These are phyloP conservation scores for Leptinotarsa rubiginosa DNA, from an alignment of 2,888 invertebrate species.

Conservation along the genomic window DNA sequence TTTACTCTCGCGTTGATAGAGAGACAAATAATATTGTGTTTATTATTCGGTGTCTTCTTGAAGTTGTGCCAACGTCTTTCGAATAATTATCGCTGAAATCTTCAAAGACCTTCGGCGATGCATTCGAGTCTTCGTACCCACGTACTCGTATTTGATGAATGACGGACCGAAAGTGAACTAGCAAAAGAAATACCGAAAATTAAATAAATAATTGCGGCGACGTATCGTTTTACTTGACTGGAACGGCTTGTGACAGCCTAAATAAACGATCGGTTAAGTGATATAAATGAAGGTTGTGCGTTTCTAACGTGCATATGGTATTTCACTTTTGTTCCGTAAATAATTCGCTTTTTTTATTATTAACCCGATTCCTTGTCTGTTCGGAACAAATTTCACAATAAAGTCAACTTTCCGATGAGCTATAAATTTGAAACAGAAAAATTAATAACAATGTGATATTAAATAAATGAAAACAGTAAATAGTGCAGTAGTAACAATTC, in stretches of 20 bases:
- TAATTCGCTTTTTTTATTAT: no score
- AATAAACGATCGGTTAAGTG: constrained; percentile 17
- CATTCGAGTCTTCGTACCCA: constrained; percentile 1
- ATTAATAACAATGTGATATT: no score
- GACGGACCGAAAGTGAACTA: constrained; percentile 17
- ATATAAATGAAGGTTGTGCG: constrained; percentile 14
- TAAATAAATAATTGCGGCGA: constrained; percentile 13
- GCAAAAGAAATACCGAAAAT: constrained; percentile 1
- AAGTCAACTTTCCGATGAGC: no score
- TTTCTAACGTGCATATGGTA: background rate
- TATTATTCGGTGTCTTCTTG: constrained; percentile 14
- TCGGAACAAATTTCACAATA: no score
- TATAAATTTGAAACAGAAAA: no score
- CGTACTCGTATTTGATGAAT: constrained; percentile 7
- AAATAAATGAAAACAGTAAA: no score
- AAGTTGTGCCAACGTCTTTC: constrained; percentile 4
- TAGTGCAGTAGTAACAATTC: no score
- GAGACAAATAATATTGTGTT: constrained; percentile 16
- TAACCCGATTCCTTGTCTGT: no score
- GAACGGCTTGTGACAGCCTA: constrained; percentile 7
- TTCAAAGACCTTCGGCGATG: constrained; percentile 1
- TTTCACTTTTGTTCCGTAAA: no score
- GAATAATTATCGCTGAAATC: constrained; percentile 8
- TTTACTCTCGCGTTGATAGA: constrained; percentile 8
- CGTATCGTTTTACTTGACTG: constrained; percentile 16